Conservation (phyloP, 2,797 vertebrate genomes). For the Gambusia yucatana region DNA sequence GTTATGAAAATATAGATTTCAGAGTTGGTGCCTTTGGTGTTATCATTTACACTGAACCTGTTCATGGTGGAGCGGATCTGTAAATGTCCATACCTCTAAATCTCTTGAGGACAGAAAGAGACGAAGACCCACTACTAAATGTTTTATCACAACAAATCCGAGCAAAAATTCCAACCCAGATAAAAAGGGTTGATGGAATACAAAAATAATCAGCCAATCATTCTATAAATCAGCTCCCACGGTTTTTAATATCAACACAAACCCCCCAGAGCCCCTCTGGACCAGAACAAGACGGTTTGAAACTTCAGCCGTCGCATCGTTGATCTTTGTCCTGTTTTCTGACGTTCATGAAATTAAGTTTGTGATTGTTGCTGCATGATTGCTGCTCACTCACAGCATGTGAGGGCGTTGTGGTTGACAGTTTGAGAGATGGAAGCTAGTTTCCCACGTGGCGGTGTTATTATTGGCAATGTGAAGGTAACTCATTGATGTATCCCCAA, state of each 20-base stretch:
- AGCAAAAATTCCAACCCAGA: neutral
- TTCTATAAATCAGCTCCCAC: neutral
- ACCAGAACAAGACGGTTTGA: neutral
- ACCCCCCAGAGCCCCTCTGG: neutral
- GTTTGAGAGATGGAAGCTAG: neutral
- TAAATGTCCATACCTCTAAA: neutral
- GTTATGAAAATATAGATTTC: neutral
- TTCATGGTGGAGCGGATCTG: neutral
- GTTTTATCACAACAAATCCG: neutral
- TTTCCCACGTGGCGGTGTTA: neutral
- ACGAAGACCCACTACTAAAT: neutral
- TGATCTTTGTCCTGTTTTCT: neutral
- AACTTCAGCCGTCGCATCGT: neutral
- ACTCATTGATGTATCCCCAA: neutral
- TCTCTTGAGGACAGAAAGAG: neutral
- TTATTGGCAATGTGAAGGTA: neutral
- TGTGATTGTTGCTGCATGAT: neutral
- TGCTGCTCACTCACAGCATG: neutral
- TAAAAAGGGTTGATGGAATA: neutral
- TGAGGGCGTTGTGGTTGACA: neutral
- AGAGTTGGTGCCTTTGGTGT: neutral
- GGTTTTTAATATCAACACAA: neutral
- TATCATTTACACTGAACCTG: neutral
- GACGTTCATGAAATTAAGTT: neutral
- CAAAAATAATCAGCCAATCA: neutral